phyloP scores from a whole-genome alignment of 2,888 invertebrate species.

The Hemistola chrysoprasaria region DNA sequence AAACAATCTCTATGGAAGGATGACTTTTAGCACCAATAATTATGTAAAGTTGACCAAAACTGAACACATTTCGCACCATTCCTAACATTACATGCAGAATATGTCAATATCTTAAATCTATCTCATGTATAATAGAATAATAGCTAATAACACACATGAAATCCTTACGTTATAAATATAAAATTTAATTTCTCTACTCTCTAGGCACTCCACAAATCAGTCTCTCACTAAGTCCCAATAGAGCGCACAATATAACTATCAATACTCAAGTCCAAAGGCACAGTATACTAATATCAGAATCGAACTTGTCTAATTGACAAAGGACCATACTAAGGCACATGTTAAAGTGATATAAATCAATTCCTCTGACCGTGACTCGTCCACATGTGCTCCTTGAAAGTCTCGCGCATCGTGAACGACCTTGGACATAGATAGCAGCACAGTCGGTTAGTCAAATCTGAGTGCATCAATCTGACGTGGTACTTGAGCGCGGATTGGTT shows the following conservation, averaged over 20 bases:
- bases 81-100: not conserved
- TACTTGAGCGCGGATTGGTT: conserved; percentile 87
- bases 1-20: conserved; percentile 5
- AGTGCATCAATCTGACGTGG: conserved; percentile 86
- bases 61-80: conserved; percentile 30
- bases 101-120: not conserved
- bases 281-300: conserved; percentile 19
- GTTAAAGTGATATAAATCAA: conserved; percentile 48
- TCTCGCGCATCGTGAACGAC: conserved; percentile 86
- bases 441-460: conserved; percentile 85
- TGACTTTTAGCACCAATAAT: conserved; percentile 28
- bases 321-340: conserved; percentile 58
- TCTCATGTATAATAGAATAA: conserved; percentile 2
- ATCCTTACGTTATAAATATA: conserved; percentile 24
- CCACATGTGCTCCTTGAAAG: conserved; percentile 87
- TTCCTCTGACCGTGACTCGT: conserved; percentile 85
- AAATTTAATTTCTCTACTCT: conserved; percentile 19
- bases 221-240: conserved; percentile 25
- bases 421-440: conserved; percentile 87
- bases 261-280: conserved; percentile 21
- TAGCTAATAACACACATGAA: conserved; percentile 13
- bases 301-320: conserved; percentile 38
- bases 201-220: conserved; percentile 29
- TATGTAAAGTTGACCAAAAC: conserved; percentile 28
- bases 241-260: conserved; percentile 15